phyloP scores from a whole-genome alignment of 2,113 vertebrate species.

The Polyodon spathula region DNA sequence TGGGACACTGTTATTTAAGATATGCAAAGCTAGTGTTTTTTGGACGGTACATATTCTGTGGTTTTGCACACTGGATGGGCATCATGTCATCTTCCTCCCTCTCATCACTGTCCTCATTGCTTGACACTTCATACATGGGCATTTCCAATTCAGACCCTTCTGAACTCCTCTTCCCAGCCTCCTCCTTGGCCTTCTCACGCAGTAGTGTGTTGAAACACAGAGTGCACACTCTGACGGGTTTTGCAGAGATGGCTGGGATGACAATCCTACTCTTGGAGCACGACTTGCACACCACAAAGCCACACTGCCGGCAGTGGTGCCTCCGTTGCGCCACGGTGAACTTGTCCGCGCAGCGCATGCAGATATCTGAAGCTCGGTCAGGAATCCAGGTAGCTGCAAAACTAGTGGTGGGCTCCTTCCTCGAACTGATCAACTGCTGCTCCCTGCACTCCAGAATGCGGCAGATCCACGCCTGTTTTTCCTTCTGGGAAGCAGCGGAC shows the following conservation, averaged over 20 bases:
- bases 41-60: not conserved
- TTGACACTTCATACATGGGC: conserved; percentile 39
- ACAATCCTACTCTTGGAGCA: conserved; percentile 70
- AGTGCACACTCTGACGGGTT: conserved; percentile 65
- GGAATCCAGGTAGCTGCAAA: conserved; percentile 77
- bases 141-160: conserved; percentile 1
- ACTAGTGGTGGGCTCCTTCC: conserved; percentile 27
- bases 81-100: conserved; percentile 35
- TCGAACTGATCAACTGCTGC: conserved; percentile 40
- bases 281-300: conserved; percentile 70
- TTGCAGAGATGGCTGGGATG: conserved; percentile 63
- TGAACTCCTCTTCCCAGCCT: conserved; percentile 1
- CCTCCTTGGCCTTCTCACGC: conserved; percentile 34
- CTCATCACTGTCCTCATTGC: conserved; percentile 55
- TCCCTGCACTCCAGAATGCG: conserved; percentile 68
- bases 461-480: conserved; percentile 78
- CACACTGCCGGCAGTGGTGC: conserved; percentile 83
- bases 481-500: conserved; percentile 58
- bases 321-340: conserved; percentile 67
- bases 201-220: conserved; percentile 56
- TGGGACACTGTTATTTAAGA: not conserved
- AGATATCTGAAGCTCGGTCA: conserved; percentile 67
- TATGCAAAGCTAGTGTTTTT: conserved; percentile 18
- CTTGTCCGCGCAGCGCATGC: conserved; percentile 77
- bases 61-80: conserved; percentile 44